Percentiles rank a stretch among this genome's conserved stretches.
These are phyloP conservation scores for Perccottus glenii DNA, from an alignment of 2,113 vertebrate species.

Conservation along the genomic window DNA sequence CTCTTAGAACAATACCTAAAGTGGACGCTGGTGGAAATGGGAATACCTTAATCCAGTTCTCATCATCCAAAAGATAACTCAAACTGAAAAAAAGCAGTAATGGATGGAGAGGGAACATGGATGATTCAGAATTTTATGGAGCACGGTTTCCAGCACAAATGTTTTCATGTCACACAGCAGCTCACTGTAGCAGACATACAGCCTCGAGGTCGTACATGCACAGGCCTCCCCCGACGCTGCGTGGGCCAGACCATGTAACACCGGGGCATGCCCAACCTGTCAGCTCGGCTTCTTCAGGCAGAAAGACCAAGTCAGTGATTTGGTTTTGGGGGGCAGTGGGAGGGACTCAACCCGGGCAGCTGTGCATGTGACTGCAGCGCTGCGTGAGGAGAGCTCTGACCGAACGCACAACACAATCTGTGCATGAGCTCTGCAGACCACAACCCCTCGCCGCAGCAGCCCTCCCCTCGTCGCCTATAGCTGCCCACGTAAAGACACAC, in stretches of 20 bases:
- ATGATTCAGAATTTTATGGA: not conserved
- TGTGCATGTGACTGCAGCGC: conserved; percentile 48
- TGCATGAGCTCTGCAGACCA: conserved; percentile 39
- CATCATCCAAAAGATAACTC: too few relatives aligned
- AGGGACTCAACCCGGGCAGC: conserved; percentile 24
- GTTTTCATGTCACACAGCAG: not conserved
- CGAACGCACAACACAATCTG: conserved; percentile 56
- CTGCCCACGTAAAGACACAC: conserved; percentile 54
- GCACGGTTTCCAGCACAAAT: not conserved
- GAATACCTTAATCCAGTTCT: not conserved
- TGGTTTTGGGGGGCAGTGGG: conserved; percentile 44
- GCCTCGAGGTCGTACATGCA: conserved; percentile 44
- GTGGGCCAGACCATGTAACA: conserved; percentile 61
- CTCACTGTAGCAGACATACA: conserved; percentile 19
- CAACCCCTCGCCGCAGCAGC: conserved; percentile 12
- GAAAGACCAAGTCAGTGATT: conserved; percentile 55
- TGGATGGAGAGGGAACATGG: not conserved
- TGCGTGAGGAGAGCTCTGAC: conserved; percentile 50
- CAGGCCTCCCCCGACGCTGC: conserved; percentile 16
- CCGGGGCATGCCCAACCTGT: conserved; percentile 74
- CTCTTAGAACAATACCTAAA: too few relatives aligned
- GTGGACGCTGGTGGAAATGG: not conserved
- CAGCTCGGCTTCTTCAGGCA: conserved; percentile 62
- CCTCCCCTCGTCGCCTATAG: conserved; percentile 23
- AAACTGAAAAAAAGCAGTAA: not conserved